Evolutionary conservation across 2,113 vertebrate species (phyloP), one percentile per base, ranked within the genome.

Genomic region (Hucho hucho): DNA sequence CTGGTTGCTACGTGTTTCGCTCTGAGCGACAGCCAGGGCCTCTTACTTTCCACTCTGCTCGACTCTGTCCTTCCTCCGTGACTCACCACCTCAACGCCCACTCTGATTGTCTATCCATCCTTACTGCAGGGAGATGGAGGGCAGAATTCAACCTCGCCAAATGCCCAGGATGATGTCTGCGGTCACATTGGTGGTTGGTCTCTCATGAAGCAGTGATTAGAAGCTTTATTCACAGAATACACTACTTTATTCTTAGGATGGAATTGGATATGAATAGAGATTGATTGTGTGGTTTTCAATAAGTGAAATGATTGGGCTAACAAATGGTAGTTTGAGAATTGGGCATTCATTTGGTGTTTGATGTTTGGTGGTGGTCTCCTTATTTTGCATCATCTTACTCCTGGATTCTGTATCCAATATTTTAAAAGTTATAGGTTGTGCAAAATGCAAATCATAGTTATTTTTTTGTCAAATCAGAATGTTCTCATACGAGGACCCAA

Each of bases 81-180:
- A 91, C 83, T 89, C 87, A 88, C 63, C 76, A 72, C 67, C 61
- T 82, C 73, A 1, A 53, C 28, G 13, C 70, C 43, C 49, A 2
- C 79, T 83, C 74, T 84, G 86, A 92, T 91, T 92, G 90, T 88
- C 81, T 14, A 49, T 67, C 77, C 81, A 77, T 80, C 77, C 63
- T 75, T 66, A 76, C 86, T 83, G 80, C 73, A 26, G 75, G 79
- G 84, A 76, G 72, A 66, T 78, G 75, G 66, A 68, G 81, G 76
- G 74, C 69, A 69, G 49, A 53, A 53, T 3, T 43, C 37, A 43
- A 43, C 37, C 37, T 12, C 2, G 9, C 37, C 37, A 43, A 12
- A 43, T 2, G 2, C 37, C 9, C 37, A 43, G 37, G 9, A 9
- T 43, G 37, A 43, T 43, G 37, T 43, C 37, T 43, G 9, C 37